Evolutionary conservation across 2,113 vertebrate genomes (phyloP).

Genomic region (Sylvia atricapilla): DNA sequence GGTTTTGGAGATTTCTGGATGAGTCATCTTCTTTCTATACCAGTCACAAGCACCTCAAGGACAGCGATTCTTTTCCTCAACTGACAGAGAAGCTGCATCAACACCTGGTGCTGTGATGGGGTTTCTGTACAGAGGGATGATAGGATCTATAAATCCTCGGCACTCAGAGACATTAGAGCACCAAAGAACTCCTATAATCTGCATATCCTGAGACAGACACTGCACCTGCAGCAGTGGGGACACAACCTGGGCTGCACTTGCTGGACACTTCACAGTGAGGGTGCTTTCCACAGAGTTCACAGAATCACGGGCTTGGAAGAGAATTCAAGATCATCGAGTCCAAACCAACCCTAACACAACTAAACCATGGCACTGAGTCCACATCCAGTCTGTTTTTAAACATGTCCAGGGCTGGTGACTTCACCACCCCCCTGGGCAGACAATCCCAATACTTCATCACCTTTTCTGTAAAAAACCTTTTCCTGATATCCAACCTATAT

Average conservation of each 20-base stretch:
- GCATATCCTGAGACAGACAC: background rate
- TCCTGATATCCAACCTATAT: no score
- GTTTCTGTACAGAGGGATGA: background rate
- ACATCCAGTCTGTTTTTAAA: no score
- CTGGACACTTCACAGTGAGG: fast-evolving
- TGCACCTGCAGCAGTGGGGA: background rate
- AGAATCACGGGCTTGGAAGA: no score
- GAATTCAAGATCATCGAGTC: no score
- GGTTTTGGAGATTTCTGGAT: background rate
- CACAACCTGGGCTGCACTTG: background rate
- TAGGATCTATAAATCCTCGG: background rate
- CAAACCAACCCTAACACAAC: no score
- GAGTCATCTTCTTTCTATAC: background rate
- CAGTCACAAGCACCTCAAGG: background rate
- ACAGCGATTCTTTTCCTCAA: background rate
- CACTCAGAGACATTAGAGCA: background rate
- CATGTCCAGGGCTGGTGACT: no score
- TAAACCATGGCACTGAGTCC: no score
- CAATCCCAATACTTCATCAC: no score
- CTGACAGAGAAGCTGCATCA: background rate
- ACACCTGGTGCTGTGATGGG: background rate
- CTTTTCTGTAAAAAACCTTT: no score
- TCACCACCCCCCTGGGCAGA: no score
- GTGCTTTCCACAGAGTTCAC: no score
- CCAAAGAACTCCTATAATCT: background rate